Base-by-base conservation (phyloP, 2,113 vertebrate species). In the Xenopus laevis region DNA sequence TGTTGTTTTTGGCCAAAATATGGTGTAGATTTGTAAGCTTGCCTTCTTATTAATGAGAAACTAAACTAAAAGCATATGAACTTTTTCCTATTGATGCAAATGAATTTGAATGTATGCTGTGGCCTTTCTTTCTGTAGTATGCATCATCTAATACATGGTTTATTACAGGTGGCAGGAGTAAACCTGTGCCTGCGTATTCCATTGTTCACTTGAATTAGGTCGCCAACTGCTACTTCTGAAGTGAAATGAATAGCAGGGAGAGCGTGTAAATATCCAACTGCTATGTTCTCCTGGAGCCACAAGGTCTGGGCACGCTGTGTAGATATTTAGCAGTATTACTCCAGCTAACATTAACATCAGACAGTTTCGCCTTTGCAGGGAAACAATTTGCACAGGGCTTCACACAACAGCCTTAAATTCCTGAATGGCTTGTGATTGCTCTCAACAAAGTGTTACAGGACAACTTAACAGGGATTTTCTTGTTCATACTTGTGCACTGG, bases 381-480 rank as follows among this genome's bases (percentile, higher is more conserved):
- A 79, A 83, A 82, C 63, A 65, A 84, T 88, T 85, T 89, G 67
- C 79, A 84, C 71, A 82, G 81, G 82, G 84, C 80, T 90, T 94
- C 80, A 75, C 83, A 77, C 17, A 71, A 77, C 52, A 77, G 78
- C 27, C 79, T 3, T 21, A 92, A 84, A 94, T 94, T 95, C 91
- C 82, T 74, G 85, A 90, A 79, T 23, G 6, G 68, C 47, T 71
- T 82, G 83, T 52, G 72, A 81, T 66, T 84, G 83, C 81, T 90
- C 81, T 81, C 89, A 78, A 90, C 87, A 90, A 71, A 91, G 82
- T 87, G 87, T 70, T 58, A 89, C 86, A 89, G 93, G 91, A 93
- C 86, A 92, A 91, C 85, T 89, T 89, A 89, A 91, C 84, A 91
- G 87, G 86, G 87, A 91, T 93, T 93, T 95, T 92, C 91, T 93